A percentile compares a stretch with the other conserved stretches of the same genome.
phyloP scores from a whole-genome alignment of 2,113 vertebrate species.

The Pomatostomus ruficeps region DNA sequence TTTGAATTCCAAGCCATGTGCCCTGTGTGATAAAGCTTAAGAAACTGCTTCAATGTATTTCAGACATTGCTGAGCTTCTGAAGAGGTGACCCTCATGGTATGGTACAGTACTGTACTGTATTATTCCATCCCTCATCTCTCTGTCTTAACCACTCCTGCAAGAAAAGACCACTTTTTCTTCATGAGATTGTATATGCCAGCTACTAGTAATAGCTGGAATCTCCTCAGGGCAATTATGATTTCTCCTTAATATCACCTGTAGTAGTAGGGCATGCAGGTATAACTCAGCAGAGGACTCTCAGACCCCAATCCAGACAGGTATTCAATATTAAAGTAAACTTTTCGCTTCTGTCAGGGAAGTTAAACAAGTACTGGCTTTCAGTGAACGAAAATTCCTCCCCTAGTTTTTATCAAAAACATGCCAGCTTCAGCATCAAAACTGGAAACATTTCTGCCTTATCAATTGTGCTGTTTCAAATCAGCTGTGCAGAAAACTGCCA shows the following conservation, averaged over 20 bases:
- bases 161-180: neutral
- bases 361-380: neutral
- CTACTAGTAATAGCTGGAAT: neutral
- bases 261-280: neutral
- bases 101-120: accelerated
- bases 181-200: neutral
- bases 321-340: neutral
- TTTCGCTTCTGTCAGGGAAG: neutral
- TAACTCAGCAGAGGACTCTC: neutral
- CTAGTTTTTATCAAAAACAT: neutral
- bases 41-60: neutral
- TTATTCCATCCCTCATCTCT: neutral
- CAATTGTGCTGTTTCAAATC: neutral
- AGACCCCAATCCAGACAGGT: neutral
- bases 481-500: neutral
- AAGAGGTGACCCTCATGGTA: neutral
- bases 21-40: neutral
- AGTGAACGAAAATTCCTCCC: neutral
- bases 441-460: neutral
- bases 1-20: neutral
- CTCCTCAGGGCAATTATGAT: neutral
- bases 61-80: neutral
- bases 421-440: neutral
- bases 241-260: neutral
- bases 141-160: neutral